phyloP scores from a whole-genome alignment of 2,888 invertebrate genomes.

The Acanthoscelides obtectus region DNA sequence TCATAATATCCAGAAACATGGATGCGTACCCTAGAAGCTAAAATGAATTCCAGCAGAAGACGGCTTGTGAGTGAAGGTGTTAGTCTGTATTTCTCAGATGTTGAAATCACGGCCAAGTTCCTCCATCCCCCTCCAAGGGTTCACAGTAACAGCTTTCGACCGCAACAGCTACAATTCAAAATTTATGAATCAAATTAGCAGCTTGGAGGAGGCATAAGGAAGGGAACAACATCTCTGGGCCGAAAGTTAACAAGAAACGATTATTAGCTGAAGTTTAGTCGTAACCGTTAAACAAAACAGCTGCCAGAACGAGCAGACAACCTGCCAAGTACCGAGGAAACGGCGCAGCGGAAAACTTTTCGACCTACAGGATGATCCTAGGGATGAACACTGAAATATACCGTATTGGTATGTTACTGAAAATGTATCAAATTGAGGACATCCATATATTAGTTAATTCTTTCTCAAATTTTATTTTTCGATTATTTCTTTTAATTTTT shows the following conservation, averaged over 20 bases:
- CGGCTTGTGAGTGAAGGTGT: too few relatives aligned
- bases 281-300: not conserved
- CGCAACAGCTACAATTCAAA: not conserved
- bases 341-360: not conserved
- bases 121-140: not conserved
- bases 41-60: too few relatives aligned
- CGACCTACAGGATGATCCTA: too few relatives aligned
- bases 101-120: not conserved
- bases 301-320: not conserved
- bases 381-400: too few relatives aligned
- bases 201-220: not conserved
- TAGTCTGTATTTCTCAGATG: too few relatives aligned
- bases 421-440: too few relatives aligned
- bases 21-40: too few relatives aligned
- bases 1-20: too few relatives aligned
- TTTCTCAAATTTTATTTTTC: too few relatives aligned
- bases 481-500: too few relatives aligned
- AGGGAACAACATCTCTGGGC: not conserved
- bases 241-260: not conserved
- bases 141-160: not conserved
- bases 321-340: not conserved
- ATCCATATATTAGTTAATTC: too few relatives aligned
- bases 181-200: not conserved
- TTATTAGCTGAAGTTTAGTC: not conserved
- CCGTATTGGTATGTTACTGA: too few relatives aligned